Conservation (phyloP, 2,113 vertebrate species). For the human (Homo sapiens) region GRCh38 chr7:153698001-153698500, state of each 20-base stretch:
- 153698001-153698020: neutral
- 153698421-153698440: neutral
- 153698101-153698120: accelerated
- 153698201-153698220: too few species aligned
- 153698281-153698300: neutral
- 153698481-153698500: neutral
- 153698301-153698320: neutral
- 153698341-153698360: neutral
- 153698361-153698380: too few species aligned
- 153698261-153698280: neutral
- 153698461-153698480: neutral
- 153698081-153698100: accelerated
- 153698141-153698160: neutral
- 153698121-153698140: neutral
- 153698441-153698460: accelerated
- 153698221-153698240: accelerated
- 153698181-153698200: accelerated
- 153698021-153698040: neutral
- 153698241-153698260: accelerated
- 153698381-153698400: neutral
- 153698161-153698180: neutral
- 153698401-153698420: neutral
- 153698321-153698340: neutral
- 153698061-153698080: accelerated
- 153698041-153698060: neutral